Evolutionary conservation across 1,140 invertebrate genomes (phyloP).

Genomic region (Pseudachorutes palmiensis): DNA sequence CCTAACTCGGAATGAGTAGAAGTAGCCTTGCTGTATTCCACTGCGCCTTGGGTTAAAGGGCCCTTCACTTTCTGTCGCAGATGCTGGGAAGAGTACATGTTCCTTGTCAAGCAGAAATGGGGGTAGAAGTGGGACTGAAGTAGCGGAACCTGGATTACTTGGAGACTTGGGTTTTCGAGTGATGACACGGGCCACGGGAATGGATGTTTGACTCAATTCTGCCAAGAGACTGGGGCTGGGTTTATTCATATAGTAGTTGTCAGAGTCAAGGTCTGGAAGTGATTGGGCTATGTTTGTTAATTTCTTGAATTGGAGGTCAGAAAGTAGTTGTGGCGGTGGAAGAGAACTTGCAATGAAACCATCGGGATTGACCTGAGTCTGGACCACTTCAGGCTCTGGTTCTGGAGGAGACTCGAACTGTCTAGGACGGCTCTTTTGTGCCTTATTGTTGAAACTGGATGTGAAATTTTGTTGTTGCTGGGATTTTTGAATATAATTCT

Average conservation of each 20-base stretch:
- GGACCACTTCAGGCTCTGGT: background rate
- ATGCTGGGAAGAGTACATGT: too few relatives aligned
- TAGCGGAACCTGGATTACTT: background rate
- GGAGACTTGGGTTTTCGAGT: background rate
- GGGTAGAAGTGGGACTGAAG: background rate
- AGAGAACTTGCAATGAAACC: background rate
- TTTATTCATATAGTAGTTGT: constrained; percentile 21
- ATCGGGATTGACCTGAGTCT: background rate
- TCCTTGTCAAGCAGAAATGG: background rate
- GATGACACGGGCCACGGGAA: constrained; percentile 21
- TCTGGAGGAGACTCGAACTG: background rate
- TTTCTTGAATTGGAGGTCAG: background rate
- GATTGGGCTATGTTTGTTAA: constrained; percentile 2
- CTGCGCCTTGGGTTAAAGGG: background rate
- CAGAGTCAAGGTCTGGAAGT: constrained; percentile 15
- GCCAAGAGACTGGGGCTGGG: background rate
- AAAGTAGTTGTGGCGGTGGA: background rate
- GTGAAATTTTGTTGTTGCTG: background rate
- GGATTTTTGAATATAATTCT: constrained; percentile 31
- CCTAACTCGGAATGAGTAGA: constrained; percentile 35
- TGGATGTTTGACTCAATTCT: constrained; percentile 15
- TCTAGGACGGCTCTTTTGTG: background rate
- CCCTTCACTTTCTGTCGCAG: too few relatives aligned
- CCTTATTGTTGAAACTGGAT: constrained; percentile 5
- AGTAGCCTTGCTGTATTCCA: constrained; percentile 28